phyloP scores from a whole-genome alignment of 2,113 vertebrate genomes.

The Aptenodytes patagonicus region DNA sequence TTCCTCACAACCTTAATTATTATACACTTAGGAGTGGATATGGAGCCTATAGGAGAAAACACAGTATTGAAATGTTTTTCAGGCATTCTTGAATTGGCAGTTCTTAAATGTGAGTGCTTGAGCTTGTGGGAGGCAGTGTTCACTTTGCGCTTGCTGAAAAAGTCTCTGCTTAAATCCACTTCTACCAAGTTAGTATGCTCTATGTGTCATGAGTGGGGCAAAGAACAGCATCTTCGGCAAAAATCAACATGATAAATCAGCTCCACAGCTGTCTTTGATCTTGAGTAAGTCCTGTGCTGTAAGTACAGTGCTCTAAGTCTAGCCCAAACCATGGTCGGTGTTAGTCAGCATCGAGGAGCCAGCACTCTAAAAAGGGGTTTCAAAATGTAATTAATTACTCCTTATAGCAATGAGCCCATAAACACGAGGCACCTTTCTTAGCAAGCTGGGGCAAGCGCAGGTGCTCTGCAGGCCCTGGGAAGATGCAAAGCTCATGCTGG shows the following conservation, averaged over 20 bases:
- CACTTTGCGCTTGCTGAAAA: not conserved
- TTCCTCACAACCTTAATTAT: not conserved
- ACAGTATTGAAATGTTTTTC: not conserved
- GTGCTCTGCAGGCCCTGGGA: not conserved
- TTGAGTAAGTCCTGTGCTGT: not conserved
- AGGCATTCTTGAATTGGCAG: not conserved
- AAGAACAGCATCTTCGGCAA: not conserved
- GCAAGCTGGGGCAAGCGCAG: not conserved
- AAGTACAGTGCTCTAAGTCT: not conserved
- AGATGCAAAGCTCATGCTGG: not conserved
- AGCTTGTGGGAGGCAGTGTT: not conserved
- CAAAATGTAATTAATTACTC: not conserved
- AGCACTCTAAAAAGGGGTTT: not conserved
- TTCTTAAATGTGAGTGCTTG: not conserved
- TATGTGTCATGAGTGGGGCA: not conserved
- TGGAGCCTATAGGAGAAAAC: not conserved
- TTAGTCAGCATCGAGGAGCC: not conserved
- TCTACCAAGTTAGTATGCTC: not conserved
- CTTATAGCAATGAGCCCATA: not conserved
- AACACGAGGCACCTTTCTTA: not conserved
- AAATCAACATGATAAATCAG: not conserved
- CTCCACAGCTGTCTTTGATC: not conserved
- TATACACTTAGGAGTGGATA: not conserved
- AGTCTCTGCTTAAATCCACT: not conserved
- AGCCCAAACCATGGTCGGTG: not conserved